Evolutionary conservation across 2,113 vertebrate genomes (phyloP), one percentile per base, ranked within the genome.

Genomic region (Takifugu bimaculatus): DNA sequence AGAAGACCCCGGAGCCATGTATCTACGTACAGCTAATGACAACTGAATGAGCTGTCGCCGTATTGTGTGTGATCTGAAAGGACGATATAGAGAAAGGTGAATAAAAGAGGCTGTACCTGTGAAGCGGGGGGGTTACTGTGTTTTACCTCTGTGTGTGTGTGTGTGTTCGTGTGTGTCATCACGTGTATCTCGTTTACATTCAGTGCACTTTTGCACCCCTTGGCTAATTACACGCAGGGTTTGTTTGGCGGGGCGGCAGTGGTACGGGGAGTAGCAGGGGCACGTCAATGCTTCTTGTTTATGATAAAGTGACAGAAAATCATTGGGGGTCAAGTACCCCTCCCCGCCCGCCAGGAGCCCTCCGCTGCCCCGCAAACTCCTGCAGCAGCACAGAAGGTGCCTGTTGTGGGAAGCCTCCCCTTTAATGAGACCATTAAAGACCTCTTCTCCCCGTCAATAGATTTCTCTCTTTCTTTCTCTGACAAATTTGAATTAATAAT

Each of bases 401-500:
- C 75, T 56, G 68, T 71, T 85, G 83, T 87, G 78, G 76, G 88
- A 87, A 87, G 78, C 72, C 84, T 81, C 80, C 82, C 77, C 84
- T 84, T 90, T 89, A 92, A 92, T 89, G 85, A 92, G 90, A 85
- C 87, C 85, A 89, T 91, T 90, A 92, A 90, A 89, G 82, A 79
- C 74, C 76, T 86, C 87, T 86, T 90, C 83, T 86, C 82, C 78
- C 72, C 71, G 78, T 88, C 90, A 89, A 92, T 92, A 90, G 80
- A 88, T 90, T 87, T 88, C 84, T 88, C 87, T 90, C 78, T 85
- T 88, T 88, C 85, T 90, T 90, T 91, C 88, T 90, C 88, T 88
- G 88, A 91, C 88, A 90, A 92, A 92, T 91, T 87, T 90, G 79
- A 91, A 93, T 94, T 87, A 94, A 93, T 93, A 91, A 93, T 93